Evolutionary conservation across 2,888 invertebrate species (phyloP).

Genomic region (Anticlea derivata): DNA sequence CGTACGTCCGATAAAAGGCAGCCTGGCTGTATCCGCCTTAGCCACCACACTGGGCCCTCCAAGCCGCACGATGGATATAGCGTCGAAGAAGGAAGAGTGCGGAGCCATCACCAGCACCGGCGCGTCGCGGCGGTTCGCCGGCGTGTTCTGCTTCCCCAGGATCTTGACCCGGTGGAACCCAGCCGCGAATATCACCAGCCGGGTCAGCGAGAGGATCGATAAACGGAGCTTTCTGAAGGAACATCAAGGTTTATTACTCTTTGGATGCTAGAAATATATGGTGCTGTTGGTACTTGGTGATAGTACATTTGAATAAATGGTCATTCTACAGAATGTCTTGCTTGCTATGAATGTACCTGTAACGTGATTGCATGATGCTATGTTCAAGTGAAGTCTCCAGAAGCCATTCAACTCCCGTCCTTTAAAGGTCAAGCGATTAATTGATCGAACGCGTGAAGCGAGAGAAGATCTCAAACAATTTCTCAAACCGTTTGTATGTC

Average conservation of each 20-base stretch:
- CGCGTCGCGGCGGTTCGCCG: conserved; percentile 85
- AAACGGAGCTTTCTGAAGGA: conserved; percentile 85
- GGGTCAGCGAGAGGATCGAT: conserved; percentile 87
- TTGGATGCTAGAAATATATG: too few relatives aligned
- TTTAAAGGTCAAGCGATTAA: background rate
- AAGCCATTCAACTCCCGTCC: background rate
- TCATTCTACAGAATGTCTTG: too few relatives aligned
- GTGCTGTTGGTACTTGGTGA: background rate
- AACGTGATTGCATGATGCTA: too few relatives aligned
- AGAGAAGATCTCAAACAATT: too few relatives aligned
- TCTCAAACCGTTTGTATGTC: too few relatives aligned
- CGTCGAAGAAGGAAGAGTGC: conserved; percentile 96
- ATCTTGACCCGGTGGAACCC: conserved; percentile 92
- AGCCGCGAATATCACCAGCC: conserved; percentile 89
- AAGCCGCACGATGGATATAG: conserved; percentile 91
- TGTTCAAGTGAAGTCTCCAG: background rate
- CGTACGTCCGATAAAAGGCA: conserved; percentile 97
- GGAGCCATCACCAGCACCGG: conserved; percentile 94
- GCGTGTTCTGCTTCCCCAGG: conserved; percentile 85
- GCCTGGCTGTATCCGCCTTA: conserved; percentile 91
- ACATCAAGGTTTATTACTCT: conserved; percentile 30
- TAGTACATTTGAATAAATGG: too few relatives aligned
- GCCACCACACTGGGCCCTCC: conserved; percentile 96
- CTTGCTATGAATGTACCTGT: too few relatives aligned
- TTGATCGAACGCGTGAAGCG: too few relatives aligned